Evolutionary conservation across 2,113 vertebrate genomes (phyloP).

Genomic region (Rattus rattus): DNA sequence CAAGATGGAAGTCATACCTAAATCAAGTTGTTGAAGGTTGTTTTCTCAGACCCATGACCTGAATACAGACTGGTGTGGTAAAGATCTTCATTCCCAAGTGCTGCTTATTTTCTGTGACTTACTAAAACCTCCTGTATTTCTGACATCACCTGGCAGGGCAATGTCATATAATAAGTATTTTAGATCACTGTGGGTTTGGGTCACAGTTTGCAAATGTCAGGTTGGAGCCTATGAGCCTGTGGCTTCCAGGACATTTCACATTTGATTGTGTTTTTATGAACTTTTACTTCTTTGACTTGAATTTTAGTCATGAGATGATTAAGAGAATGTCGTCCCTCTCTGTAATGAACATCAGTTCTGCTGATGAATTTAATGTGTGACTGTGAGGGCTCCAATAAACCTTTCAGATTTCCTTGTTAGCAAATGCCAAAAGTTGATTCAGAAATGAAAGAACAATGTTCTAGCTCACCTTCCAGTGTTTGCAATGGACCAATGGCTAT

Average conservation of each 20-base stretch:
- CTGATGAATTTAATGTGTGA: constrained; percentile 32
- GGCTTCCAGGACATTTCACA: neutral
- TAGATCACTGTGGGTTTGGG: neutral
- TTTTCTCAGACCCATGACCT: neutral
- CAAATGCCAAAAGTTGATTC: constrained; percentile 32
- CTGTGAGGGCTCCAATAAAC: neutral
- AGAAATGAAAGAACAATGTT: constrained; percentile 22
- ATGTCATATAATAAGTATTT: neutral
- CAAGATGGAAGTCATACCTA: neutral
- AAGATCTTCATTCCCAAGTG: neutral
- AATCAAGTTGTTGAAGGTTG: neutral
- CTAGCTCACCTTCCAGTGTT: neutral
- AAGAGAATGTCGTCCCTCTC: neutral
- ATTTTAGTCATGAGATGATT: constrained; percentile 40
- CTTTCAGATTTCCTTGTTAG: constrained; percentile 31
- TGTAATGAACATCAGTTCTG: constrained; percentile 56
- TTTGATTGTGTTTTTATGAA: neutral
- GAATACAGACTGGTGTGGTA: constrained; percentile 20
- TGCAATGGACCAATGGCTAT: neutral
- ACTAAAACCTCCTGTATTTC: constrained; percentile 27
- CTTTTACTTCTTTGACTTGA: constrained; percentile 2
- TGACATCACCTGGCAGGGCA: neutral
- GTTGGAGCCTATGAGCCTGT: neutral
- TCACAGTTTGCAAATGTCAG: neutral
- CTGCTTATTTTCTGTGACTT: constrained; percentile 8